Conservation (phyloP, 2,797 vertebrate species). For the Danio aesculapii region DNA sequence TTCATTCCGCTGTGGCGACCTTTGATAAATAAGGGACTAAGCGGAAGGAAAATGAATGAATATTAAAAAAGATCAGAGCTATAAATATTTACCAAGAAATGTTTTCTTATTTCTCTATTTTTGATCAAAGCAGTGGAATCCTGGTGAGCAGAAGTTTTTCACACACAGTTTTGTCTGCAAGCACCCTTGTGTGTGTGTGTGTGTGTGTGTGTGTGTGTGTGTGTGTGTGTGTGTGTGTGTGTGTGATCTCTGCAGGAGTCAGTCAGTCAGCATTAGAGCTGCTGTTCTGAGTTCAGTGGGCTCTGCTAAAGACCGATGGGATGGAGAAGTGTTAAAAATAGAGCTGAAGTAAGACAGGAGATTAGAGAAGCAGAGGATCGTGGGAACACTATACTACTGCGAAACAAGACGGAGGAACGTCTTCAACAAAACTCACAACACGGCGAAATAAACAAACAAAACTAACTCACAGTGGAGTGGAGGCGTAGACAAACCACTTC, state of each 20-base stretch:
- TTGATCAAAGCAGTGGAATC: neutral
- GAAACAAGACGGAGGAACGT: neutral
- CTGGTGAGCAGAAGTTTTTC: neutral
- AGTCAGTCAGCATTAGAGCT: constrained; percentile 9
- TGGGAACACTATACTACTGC: constrained; percentile 1
- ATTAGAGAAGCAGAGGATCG: neutral
- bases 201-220: neutral
- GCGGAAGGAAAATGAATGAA: too few relatives aligned
- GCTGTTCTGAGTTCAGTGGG: constrained; percentile 4
- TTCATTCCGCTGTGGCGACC: too few relatives aligned
- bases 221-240: neutral
- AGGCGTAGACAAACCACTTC: too few relatives aligned
- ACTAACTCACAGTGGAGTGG: too few relatives aligned
- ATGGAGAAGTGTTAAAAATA: constrained; percentile 13
- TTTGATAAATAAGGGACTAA: too few relatives aligned
- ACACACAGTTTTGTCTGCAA: too few relatives aligned
- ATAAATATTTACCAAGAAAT: too few relatives aligned
- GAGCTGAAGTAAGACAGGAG: constrained; percentile 10
- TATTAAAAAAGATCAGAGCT: too few relatives aligned
- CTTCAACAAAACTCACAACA: neutral
- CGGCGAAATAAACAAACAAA: too few relatives aligned
- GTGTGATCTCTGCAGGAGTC: constrained; percentile 11
- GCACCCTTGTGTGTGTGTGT: neutral
- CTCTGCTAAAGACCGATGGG: constrained; percentile 14
- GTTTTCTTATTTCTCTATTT: neutral